Base-by-base conservation (phyloP, 2,113 vertebrate genomes). In the Cephalopholis sonnerati region DNA sequence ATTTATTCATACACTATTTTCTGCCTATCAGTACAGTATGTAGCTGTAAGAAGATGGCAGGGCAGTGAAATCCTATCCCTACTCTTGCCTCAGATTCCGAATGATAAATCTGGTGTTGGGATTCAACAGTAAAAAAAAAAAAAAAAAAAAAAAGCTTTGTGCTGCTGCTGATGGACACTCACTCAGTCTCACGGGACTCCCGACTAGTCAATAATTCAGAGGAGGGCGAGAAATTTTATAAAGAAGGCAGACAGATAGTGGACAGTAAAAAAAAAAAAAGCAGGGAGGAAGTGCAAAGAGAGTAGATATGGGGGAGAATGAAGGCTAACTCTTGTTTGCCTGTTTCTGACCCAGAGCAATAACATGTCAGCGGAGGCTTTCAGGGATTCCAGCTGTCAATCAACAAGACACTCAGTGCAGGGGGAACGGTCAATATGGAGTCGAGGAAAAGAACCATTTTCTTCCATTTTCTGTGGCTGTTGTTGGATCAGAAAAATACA, bases 151-250 rank as follows among this genome's bases (percentile, higher is more conserved):
- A 57, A 67, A 69, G 22, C 73, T 77, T 59, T 62, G 73, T 59
- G 62, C 63, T 74, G 58, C 77, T 78, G 81, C 84, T 79, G 88
- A 69, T 74, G 44, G 85, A 89, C 89, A 25, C 61, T 25, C 32
- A 63, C 69, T 75, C 46, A 27, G 54, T 88, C 94, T 91, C 89
- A 64, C 0, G 68, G 81, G 93, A 93, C 61, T 74, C 39, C 50
- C 84, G 80, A 82, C 91, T 81, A 77, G 90, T 95, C 92, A 95
- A 94, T 94, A 93, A 94, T 95, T 94, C 90, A 93, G 78, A 82
- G 63, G 58, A 76, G 7, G 48, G 66, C 55, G 22, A 86, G 82
- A 88, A 78, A 93, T 93, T 79, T 79, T 86, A 88, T 93, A 85
- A 83, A 36, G 85, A 57, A 85, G 66, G 75, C 57, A 77, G 74